These are phyloP conservation scores for Neomonachus schauinslandi DNA, from an alignment of 2,113 vertebrate species.

Conservation along the genomic window DNA sequence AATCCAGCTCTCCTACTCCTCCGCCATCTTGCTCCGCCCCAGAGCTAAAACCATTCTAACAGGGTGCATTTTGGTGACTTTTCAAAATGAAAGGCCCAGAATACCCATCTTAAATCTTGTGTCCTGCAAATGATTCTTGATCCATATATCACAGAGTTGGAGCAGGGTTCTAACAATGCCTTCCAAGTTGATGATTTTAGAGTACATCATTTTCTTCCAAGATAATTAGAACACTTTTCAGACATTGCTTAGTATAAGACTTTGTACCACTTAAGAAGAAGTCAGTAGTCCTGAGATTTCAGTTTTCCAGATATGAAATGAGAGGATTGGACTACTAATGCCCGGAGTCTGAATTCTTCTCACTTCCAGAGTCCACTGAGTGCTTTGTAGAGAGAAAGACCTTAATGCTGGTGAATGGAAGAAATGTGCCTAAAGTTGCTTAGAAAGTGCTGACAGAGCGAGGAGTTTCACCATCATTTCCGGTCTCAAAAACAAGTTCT, in stretches of 20 bases:
- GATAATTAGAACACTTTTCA: not conserved
- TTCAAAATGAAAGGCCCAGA: not conserved
- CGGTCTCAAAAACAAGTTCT: conserved; percentile 74
- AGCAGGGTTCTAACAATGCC: not conserved
- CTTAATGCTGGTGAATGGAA: not conserved
- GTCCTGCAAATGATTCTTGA: not conserved
- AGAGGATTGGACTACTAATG: not conserved
- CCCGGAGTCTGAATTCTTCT: not conserved
- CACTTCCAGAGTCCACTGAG: not conserved
- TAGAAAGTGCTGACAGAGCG: conserved; percentile 62
- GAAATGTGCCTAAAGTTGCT: not conserved
- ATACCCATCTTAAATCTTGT: not conserved
- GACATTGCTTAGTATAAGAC: not conserved
- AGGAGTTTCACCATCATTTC: conserved; percentile 68
- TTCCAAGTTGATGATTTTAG: not conserved
- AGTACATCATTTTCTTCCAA: not conserved
- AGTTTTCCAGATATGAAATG: not conserved
- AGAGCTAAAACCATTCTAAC: not conserved
- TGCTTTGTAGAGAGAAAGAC: not conserved
- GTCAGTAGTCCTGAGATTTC: not conserved
- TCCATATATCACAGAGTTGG: not conserved
- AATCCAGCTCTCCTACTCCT: too few relatives aligned
- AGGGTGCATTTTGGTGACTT: conserved; percentile 27
- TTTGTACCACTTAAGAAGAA: not conserved
- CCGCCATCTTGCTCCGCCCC: too few relatives aligned